A percentile compares a stretch with the other conserved stretches of the same genome.
Conservation (phyloP, 2,797 vertebrate species). For the Chanos chanos region DNA sequence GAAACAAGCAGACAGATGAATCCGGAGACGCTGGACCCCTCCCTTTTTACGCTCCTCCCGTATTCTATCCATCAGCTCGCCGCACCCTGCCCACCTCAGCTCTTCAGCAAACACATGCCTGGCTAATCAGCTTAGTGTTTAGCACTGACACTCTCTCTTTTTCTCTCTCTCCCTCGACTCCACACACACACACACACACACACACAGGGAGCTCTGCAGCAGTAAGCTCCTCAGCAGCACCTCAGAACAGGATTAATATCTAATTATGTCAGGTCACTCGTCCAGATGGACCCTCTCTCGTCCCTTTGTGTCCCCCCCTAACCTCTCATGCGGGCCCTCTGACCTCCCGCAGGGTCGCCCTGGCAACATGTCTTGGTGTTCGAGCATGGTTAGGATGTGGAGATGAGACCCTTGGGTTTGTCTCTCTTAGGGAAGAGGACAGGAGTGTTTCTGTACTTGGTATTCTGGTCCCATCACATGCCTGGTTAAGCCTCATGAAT, state of each 20-base stretch:
- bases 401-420: slow-evolving; percentile 8
- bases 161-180: slow-evolving; percentile 58
- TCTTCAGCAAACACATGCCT: slow-evolving; percentile 84
- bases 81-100: slow-evolving; percentile 63
- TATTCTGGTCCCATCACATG: slow-evolving; percentile 90
- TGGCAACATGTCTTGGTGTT: slow-evolving; percentile 81
- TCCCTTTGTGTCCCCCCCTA: slow-evolving; percentile 83
- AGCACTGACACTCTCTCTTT: slow-evolving; percentile 62
- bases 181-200: slow-evolving; percentile 63
- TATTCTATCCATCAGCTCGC: slow-evolving; percentile 57
- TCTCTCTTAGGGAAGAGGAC: slow-evolving; percentile 43
- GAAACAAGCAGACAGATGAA: slow-evolving; percentile 52
- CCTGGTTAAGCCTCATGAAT: slow-evolving; percentile 98
- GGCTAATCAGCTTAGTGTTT: slow-evolving; percentile 92
- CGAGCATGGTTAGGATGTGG: slow-evolving; percentile 26
- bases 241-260: slow-evolving; percentile 93
- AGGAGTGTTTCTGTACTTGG: slow-evolving; percentile 79
- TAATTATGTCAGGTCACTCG: slow-evolving; percentile 98
- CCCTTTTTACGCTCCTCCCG: slow-evolving; percentile 9
- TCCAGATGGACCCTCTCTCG: slow-evolving; percentile 98
- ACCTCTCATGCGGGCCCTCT: slow-evolving; percentile 89
- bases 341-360: slow-evolving; percentile 90
- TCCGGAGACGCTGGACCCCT: slow-evolving; percentile 31
- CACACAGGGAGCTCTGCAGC: slow-evolving; percentile 38
- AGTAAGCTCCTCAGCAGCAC: slow-evolving; percentile 59